These are phyloP conservation scores for Phaenicophaeus curvirostris DNA, from an alignment of 2,797 vertebrate genomes.

Conservation along the genomic window DNA sequence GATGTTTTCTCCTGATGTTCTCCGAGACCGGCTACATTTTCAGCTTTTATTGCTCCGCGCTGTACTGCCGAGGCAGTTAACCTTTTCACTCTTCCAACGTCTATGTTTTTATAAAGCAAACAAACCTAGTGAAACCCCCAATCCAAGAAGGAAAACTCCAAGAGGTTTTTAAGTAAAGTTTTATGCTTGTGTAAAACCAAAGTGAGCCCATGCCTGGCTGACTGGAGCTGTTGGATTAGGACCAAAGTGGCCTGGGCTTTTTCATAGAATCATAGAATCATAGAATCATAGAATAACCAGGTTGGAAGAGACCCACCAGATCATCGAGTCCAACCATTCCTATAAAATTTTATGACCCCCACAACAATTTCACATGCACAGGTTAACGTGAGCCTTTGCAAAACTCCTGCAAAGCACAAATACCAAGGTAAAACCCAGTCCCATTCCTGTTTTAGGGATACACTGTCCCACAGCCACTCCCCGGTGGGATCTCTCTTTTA, in stretches of 20 bases:
- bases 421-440: neutral
- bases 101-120: neutral
- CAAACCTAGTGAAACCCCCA: neutral
- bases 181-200: neutral
- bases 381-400: accelerated
- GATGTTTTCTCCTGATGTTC: neutral
- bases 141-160: neutral
- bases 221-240: neutral
- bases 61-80: neutral
- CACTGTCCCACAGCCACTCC: accelerated
- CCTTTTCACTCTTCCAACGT: neutral
- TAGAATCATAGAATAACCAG: too few species aligned
- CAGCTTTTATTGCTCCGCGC: neutral
- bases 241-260: neutral
- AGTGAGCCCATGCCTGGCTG: accelerated
- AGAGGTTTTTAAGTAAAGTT: neutral
- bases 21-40: neutral
- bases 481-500: neutral
- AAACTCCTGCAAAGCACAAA: neutral
- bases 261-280: too few species aligned
- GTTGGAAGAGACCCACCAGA: too few species aligned
- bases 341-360: neutral
- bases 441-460: neutral
- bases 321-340: too few species aligned
- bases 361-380: accelerated